Percentiles rank a stretch among this genome's conserved stretches.
phyloP scores from a whole-genome alignment of 1,140 invertebrate genomes.

The Calosoma granatense region DNA sequence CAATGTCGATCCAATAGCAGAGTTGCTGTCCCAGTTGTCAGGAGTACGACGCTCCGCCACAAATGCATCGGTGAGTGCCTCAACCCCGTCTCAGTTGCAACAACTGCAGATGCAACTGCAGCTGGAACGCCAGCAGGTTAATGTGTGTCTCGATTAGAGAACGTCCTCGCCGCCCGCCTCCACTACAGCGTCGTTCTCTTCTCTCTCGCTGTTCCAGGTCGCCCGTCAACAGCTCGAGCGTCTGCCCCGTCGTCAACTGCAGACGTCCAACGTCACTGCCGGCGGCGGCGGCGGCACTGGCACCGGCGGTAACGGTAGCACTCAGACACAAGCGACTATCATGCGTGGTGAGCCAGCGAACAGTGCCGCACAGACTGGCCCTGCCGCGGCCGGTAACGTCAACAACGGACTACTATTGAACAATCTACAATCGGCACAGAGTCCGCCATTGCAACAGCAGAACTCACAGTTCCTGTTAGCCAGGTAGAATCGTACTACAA shows the following conservation, averaged over 20 bases:
- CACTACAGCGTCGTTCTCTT: not conserved
- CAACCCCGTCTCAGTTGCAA: conserved; percentile 69
- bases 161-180: conserved; percentile 1
- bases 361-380: conserved; percentile 2
- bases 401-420: conserved; percentile 22
- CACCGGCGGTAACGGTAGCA: conserved; percentile 26
- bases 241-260: conserved; percentile 65
- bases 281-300: conserved; percentile 24
- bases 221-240: conserved; percentile 77
- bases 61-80: conserved; percentile 40
- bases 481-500: too few species aligned
- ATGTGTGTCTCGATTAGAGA: conserved; percentile 47
- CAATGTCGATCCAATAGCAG: conserved; percentile 88
- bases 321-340: conserved; percentile 23
- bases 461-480: conserved; percentile 35
- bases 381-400: conserved; percentile 20
- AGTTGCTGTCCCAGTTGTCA: conserved; percentile 84
- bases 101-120: conserved; percentile 86
- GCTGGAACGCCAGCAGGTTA: conserved; percentile 74
- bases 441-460: conserved; percentile 19
- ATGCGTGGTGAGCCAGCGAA: conserved; percentile 22
- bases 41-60: conserved; percentile 66
- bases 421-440: conserved; percentile 21
- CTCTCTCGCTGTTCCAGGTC: conserved; percentile 47
- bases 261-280: conserved; percentile 22